Evolutionary conservation across 2,113 vertebrate species (phyloP), one percentile per base, ranked within the genome.

Genomic region (Forbesichthys agassizii): DNA sequence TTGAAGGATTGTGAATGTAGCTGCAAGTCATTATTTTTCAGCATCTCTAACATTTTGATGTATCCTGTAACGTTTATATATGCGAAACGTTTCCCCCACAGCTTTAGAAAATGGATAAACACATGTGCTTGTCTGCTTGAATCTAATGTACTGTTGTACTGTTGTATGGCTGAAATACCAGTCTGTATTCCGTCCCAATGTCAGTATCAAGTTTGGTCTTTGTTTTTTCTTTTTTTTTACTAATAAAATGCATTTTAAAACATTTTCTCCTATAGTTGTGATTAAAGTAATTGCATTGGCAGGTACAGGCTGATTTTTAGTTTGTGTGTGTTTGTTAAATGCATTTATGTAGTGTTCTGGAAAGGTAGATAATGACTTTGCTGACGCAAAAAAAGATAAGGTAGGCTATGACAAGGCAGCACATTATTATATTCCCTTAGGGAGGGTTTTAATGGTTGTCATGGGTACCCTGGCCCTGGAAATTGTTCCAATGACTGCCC

Each of bases 231-330:
- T 16, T 87, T 71, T 89, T 71, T 27, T 86, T 71, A 69, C 79
- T 80, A 91, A 84, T 89, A 89, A 90, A 89, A 75, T 60, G 64
- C 69, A 67, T 80, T 85, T 83, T 70, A 76, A 87, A 79, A 64
- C 8, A 79, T 5, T 0, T 12, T 9, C 63, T 54, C 69, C 12
- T 13, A 59, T 69, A 52, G 48, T 71, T 61, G 2, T 33, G 54
- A 9, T 55, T 16, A 27, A 2, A 27, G 27, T 27, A 42, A 42
- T 42, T 5, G 36, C 36, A 42, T 42, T 42, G 36, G 36, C 36
- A 42, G 4, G 4, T 42, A 27, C 27, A 3, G 27, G 36, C 36
- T 1, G 36, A 42, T 42, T 42, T 42, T 42, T 8, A 6, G 36
- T 42, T 6, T 42, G 36, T 42, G 5, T 42, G 36, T 42, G 36